Conservation (phyloP, 2,113 vertebrate genomes). For the Xiphorhynchus elegans region DNA sequence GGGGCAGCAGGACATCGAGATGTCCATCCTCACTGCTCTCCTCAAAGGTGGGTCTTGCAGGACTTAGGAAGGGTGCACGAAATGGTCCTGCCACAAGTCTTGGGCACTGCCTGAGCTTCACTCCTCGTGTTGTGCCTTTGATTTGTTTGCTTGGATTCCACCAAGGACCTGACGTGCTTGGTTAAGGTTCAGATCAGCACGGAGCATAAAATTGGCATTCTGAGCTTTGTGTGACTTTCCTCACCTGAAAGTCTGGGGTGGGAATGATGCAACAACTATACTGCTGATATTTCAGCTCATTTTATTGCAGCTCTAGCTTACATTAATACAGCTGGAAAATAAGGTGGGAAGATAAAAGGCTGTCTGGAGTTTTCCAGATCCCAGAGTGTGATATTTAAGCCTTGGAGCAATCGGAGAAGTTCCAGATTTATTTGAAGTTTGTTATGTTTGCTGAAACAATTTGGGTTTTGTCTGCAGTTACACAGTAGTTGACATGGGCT, state of each 20-base stretch:
- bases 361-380: background rate
- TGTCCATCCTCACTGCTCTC: conserved; percentile 96
- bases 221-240: background rate
- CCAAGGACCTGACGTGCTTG: background rate
- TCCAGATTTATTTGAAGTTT: background rate
- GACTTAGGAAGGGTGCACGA: background rate
- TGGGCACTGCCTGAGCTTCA: background rate
- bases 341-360: background rate
- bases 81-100: background rate
- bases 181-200: background rate
- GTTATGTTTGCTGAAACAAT: background rate
- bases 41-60: conserved; percentile 86
- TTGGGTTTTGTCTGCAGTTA: background rate
- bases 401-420: background rate
- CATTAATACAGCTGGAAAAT: background rate
- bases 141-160: background rate
- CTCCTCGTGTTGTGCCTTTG: background rate
- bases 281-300: background rate
- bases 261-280: background rate
- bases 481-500: background rate
- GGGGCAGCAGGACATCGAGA: conserved; percentile 95
- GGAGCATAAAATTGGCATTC: background rate
- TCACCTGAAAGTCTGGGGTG: background rate
- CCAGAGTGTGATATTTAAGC: background rate
- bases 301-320: background rate